phyloP scores from a whole-genome alignment of 2,888 invertebrate genomes.

The Molanna angustata region DNA sequence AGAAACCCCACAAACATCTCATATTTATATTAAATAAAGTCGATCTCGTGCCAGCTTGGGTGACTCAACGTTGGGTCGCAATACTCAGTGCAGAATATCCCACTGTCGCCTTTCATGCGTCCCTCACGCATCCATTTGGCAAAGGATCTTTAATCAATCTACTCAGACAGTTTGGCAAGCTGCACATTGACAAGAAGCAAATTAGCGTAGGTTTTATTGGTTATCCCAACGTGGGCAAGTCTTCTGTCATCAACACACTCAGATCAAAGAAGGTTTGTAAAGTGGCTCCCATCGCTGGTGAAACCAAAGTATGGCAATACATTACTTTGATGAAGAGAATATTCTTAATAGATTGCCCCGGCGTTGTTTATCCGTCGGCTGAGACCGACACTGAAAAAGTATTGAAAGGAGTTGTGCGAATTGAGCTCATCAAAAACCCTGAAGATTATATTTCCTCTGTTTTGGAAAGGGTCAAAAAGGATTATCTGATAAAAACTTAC shows the following conservation, averaged over 20 bases:
- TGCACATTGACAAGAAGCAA: slow-evolving; percentile 96
- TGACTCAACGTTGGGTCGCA: slow-evolving; percentile 96
- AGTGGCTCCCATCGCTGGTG: slow-evolving; percentile 97
- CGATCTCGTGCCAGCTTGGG: slow-evolving; percentile 96
- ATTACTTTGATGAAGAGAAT: slow-evolving; percentile 97
- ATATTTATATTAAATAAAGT: slow-evolving; percentile 97
- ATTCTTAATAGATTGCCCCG: slow-evolving; percentile 97
- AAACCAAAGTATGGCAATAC: slow-evolving; percentile 99
- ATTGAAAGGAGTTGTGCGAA: slow-evolving; percentile 95
- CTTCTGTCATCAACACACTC: slow-evolving; percentile 95
- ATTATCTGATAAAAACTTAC: slow-evolving; percentile 90
- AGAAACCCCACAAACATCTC: slow-evolving; percentile 96
- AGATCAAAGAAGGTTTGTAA: slow-evolving; percentile 97
- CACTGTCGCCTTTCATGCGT: slow-evolving; percentile 97
- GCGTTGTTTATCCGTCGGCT: slow-evolving; percentile 95
- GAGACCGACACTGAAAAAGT: slow-evolving; percentile 95
- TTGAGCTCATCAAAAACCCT: slow-evolving; percentile 90
- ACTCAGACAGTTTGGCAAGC: slow-evolving; percentile 90
- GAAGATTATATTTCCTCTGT: slow-evolving; percentile 92
- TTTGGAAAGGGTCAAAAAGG: slow-evolving; percentile 80
- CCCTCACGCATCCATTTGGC: slow-evolving; percentile 96
- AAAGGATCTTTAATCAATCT: slow-evolving; percentile 97
- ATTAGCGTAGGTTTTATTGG: slow-evolving; percentile 99
- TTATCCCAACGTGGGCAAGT: slow-evolving; percentile 98
- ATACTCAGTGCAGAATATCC: slow-evolving; percentile 93